Conservation (phyloP, 2,113 vertebrate genomes). For the Cololabis saira region DNA sequence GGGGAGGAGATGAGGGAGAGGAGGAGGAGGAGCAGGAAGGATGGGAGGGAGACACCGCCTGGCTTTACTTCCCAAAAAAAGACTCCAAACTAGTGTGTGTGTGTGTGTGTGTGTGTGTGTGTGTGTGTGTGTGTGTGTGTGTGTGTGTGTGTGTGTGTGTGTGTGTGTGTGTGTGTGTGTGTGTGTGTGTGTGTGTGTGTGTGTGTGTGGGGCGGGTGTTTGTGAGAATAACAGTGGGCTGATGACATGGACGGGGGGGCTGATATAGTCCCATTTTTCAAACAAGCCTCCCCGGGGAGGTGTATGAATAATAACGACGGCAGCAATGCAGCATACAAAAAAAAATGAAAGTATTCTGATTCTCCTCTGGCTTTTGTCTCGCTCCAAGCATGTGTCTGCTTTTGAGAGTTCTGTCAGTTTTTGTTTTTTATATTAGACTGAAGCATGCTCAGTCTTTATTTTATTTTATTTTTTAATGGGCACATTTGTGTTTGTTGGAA, state of each 20-base stretch:
- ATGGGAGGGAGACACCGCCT: constrained; percentile 21
- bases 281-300: constrained; percentile 63
- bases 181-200: too few relatives aligned
- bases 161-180: constrained; percentile 36
- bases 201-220: constrained; percentile 12
- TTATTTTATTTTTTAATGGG: too few relatives aligned
- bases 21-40: background rate
- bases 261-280: constrained; percentile 62
- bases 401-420: background rate
- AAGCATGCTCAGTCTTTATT: constrained; percentile 1
- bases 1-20: too few relatives aligned
- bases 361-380: constrained; percentile 41
- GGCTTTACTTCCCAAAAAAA: constrained; percentile 52
- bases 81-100: constrained; percentile 58
- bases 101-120: background rate
- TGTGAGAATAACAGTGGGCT: constrained; percentile 45
- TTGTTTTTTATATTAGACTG: constrained; percentile 11
- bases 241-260: constrained; percentile 46
- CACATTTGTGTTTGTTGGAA: constrained; percentile 6
- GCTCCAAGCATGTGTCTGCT: constrained; percentile 21
- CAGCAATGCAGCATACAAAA: constrained; percentile 46
- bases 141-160: constrained; percentile 27
- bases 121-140: too few relatives aligned
- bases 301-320: constrained; percentile 72
- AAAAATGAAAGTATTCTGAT: constrained; percentile 56